These are phyloP conservation scores for Drosophila simulans DNA, from an alignment of 1,140 invertebrate genomes.

Conservation along the genomic window DNA sequence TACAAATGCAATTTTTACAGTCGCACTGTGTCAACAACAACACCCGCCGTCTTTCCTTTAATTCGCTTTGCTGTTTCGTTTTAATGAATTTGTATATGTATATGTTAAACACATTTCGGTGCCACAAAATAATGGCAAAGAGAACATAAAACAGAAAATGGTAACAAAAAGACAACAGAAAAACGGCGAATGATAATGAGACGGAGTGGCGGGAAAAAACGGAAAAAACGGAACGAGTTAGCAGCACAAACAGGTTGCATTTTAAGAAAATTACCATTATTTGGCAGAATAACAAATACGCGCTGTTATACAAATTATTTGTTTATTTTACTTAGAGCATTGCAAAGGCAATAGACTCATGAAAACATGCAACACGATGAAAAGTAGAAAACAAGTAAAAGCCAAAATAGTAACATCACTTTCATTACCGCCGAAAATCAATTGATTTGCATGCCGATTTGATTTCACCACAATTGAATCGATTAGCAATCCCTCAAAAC, in stretches of 20 bases:
- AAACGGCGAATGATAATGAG: conserved; percentile 6
- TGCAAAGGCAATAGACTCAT: too few relatives aligned
- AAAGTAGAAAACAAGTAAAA: neutral
- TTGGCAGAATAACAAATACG: neutral
- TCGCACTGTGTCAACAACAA: conserved; percentile 23
- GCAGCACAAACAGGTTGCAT: neutral
- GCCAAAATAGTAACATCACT: neutral
- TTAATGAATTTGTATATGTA: conserved; percentile 41
- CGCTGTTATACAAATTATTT: too few relatives aligned
- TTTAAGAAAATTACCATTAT: neutral
- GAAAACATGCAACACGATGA: too few relatives aligned
- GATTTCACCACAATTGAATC: conserved; percentile 35
- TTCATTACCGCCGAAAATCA: neutral
- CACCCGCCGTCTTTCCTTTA: conserved; percentile 16
- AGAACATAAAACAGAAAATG: conserved; percentile 16
- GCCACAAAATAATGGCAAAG: conserved; percentile 32
- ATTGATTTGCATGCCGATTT: conserved; percentile 16
- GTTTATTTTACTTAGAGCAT: too few relatives aligned
- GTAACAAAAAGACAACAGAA: conserved; percentile 15
- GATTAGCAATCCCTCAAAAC: conserved; percentile 39
- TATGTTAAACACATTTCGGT: conserved; percentile 42
- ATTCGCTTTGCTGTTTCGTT: conserved; percentile 32
- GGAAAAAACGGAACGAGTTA: neutral
- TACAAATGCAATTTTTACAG: conserved; percentile 13
- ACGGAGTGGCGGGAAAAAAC: neutral